phyloP scores from a whole-genome alignment of 2,888 invertebrate species.

The Cataglyphis rosenhaueri region DNA sequence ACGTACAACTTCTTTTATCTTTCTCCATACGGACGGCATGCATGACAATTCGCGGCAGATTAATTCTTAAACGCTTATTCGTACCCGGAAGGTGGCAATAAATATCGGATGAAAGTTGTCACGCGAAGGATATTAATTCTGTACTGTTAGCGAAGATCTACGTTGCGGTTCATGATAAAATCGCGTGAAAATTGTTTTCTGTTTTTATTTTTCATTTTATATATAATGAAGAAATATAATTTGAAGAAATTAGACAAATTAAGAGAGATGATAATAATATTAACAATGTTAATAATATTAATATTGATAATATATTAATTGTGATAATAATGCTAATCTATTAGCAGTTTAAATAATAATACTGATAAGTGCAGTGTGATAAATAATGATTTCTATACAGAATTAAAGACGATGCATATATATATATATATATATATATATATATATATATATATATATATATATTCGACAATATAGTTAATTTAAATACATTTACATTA shows the following conservation, averaged over 20 bases:
- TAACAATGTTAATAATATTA: background rate
- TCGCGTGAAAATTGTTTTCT: slow-evolving; percentile 29
- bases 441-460: too few species aligned
- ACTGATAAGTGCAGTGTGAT: background rate
- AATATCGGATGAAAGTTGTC: slow-evolving; percentile 41
- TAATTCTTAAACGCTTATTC: slow-evolving; percentile 37
- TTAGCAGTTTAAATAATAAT: background rate
- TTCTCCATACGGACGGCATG: background rate
- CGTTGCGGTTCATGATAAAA: slow-evolving; percentile 4
- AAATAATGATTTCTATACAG: background rate
- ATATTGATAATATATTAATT: too few species aligned
- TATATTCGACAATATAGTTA: too few species aligned
- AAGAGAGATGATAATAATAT: background rate
- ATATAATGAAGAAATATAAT: background rate
- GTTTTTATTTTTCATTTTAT: background rate
- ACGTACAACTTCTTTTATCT: slow-evolving; percentile 14
- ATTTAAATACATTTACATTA: too few species aligned
- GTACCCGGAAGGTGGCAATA: slow-evolving; percentile 41
- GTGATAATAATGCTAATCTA: background rate
- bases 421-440: too few species aligned
- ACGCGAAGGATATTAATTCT: slow-evolving; percentile 24
- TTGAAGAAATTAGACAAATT: background rate
- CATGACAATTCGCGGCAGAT: slow-evolving; percentile 29
- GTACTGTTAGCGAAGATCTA: slow-evolving; percentile 15
- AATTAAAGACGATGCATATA: too few species aligned